Evolutionary conservation across 1,140 invertebrate species (phyloP), one percentile per base, ranked within the genome.

Genomic region (Ostrea denselamellosa): DNA sequence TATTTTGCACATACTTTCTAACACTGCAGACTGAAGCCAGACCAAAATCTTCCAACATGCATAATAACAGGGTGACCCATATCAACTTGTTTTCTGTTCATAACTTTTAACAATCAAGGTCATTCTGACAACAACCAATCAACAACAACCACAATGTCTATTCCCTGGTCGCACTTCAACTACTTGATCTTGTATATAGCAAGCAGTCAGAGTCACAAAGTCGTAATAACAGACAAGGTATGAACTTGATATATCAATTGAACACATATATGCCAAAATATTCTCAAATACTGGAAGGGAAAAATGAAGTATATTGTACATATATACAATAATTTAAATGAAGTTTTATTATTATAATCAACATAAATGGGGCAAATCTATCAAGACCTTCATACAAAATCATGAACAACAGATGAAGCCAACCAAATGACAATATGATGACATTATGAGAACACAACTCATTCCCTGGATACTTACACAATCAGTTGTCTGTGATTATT

Each of bases 381-480:
- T 22, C 8, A 77, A 28, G 25, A 77, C 28, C 68, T 77, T 14
- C 7, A 17, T 62, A n/a, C 58, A 14, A 25, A 77, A 77, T 34
- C 12, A 71, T 77, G 25, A 77, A 77, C 68, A 77, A 77, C 68
- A 77, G 5, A 77, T 34, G 68, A 77, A 77, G 68, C 68, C 28
- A 34, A 77, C 7, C 68, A 77, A 77, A 77, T 77, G 68, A 77
- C 68, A 77, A 77, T 34, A 77, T 77, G 25, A 77, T 77, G 68
- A 77, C 68, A 77, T n/a, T n/a, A n/a, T 10, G 28, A 77, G 14
- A 28, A 34, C 28, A 77, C 25, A 77, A 9, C 8, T 28, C 22
- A 25, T 34, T 77, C 68, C 14, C 68, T 34, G 8, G 12, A 77
- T 77, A 77, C 68, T 77, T 25, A 77, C 68, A 77, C 10, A 28